phyloP scores from a whole-genome alignment of 2,797 vertebrate genomes.

The Sebastolobus altivelis region DNA sequence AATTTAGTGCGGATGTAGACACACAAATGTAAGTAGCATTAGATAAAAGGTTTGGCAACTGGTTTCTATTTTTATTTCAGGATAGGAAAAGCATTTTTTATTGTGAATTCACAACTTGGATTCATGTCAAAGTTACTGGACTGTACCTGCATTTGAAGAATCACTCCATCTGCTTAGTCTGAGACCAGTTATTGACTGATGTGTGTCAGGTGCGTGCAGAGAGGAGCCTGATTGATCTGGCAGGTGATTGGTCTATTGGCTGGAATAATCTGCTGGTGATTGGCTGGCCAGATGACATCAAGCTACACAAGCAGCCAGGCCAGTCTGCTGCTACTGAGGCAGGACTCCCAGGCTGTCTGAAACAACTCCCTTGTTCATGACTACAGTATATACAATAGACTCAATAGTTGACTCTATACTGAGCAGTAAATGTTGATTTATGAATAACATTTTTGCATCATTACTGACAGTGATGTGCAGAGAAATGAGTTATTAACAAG shows the following conservation, averaged over 20 bases:
- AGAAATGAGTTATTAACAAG: neutral
- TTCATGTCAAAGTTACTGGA: neutral
- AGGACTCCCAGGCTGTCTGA: neutral
- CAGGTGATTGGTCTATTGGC: constrained; percentile 22
- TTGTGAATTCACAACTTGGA: neutral
- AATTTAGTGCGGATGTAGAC: constrained; percentile 10
- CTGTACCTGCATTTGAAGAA: neutral
- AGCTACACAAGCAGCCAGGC: neutral
- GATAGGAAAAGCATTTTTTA: constrained; percentile 8
- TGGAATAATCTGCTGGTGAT: neutral
- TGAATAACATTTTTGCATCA: neutral
- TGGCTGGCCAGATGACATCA: constrained; percentile 8
- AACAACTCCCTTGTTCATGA: neutral
- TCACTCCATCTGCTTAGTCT: neutral
- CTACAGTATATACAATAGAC: neutral
- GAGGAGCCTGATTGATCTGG: constrained; percentile 32
- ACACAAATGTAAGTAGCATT: constrained; percentile 10
- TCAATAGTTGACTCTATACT: neutral
- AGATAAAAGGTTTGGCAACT: constrained; percentile 4
- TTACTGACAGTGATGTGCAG: neutral
- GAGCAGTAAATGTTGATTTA: neutral
- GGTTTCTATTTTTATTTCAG: constrained; percentile 16
- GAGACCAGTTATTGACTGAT: constrained; percentile 19
- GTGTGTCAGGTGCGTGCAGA: constrained; percentile 32
- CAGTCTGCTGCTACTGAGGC: constrained; percentile 5